Evolutionary conservation across 2,888 invertebrate genomes (phyloP).

Genomic region (Lycia hirtaria): DNA sequence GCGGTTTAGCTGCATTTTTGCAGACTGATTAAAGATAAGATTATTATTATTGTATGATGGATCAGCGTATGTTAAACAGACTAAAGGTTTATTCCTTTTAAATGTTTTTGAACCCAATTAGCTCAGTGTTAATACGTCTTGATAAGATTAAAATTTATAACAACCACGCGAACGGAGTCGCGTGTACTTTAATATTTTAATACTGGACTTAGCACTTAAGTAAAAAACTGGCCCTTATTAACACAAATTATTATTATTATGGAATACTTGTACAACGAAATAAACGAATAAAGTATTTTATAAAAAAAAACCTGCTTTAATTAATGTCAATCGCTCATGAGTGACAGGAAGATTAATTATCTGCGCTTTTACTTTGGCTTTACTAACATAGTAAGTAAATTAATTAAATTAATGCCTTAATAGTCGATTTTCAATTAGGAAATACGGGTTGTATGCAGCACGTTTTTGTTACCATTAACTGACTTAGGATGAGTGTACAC

Average conservation of each 20-base stretch:
- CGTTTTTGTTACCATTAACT: slow-evolving; percentile 65
- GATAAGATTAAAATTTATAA: slow-evolving; percentile 10
- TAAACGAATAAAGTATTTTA: neutral
- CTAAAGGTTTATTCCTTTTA: slow-evolving; percentile 8
- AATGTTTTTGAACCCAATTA: slow-evolving; percentile 17
- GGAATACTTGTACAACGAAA: neutral
- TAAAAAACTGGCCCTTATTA: slow-evolving; percentile 9
- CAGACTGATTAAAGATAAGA: slow-evolving; percentile 4
- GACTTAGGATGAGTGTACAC: slow-evolving; percentile 38
- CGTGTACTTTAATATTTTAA: slow-evolving; percentile 4
- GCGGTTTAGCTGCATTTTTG: slow-evolving; percentile 8
- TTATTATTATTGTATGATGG: slow-evolving; percentile 6
- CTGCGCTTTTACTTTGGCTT: slow-evolving; percentile 26
- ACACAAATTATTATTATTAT: slow-evolving; percentile 16
- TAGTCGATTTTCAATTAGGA: slow-evolving; percentile 65
- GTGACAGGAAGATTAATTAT: slow-evolving; percentile 32
- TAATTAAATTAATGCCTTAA: slow-evolving; percentile 64
- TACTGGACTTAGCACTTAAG: neutral
- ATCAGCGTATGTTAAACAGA: slow-evolving; percentile 8
- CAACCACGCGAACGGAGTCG: slow-evolving; percentile 11
- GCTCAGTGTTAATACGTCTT: slow-evolving; percentile 3
- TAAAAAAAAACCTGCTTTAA: slow-evolving; percentile 5
- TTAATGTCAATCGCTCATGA: slow-evolving; percentile 3
- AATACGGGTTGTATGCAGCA: slow-evolving; percentile 43
- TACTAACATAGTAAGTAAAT: slow-evolving; percentile 35